These are phyloP conservation scores for Hafferia zeledoni DNA, from an alignment of 2,797 vertebrate species.

Conservation along the genomic window DNA sequence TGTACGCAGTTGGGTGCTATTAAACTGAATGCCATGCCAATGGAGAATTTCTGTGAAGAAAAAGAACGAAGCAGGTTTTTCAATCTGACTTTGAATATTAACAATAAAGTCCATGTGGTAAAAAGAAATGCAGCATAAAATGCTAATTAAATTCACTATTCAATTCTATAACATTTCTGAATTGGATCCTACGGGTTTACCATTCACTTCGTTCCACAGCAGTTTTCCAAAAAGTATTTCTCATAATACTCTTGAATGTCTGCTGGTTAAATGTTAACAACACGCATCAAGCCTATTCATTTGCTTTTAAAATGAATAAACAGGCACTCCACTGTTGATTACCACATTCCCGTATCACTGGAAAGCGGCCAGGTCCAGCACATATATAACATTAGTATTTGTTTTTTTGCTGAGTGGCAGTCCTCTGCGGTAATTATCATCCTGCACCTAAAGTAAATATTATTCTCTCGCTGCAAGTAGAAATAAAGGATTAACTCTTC, in stretches of 20 bases:
- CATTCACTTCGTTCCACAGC: not conserved
- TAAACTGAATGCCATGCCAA: not conserved
- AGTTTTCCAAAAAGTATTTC: not conserved
- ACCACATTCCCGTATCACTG: not conserved
- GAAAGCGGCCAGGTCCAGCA: not conserved
- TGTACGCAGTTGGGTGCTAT: not conserved
- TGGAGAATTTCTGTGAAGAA: not conserved
- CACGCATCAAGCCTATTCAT: not conserved
- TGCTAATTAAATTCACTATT: not conserved
- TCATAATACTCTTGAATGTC: not conserved
- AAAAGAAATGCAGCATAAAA: not conserved
- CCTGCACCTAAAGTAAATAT: constrained; percentile 40
- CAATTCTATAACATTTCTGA: not conserved
- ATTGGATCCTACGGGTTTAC: not conserved
- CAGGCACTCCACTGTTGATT: constrained; percentile 26
- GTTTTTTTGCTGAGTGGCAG: not conserved
- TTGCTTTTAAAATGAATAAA: constrained; percentile 12
- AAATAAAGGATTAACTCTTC: constrained; percentile 1
- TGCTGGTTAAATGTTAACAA: not conserved
- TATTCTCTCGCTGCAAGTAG: not conserved
- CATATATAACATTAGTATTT: not conserved
- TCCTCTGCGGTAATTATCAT: not conserved
- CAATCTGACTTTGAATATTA: constrained; percentile 16
- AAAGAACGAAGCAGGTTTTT: not conserved
- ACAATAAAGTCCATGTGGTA: not conserved